Conservation (phyloP, 2,888 invertebrate species). For the Pteria penguin region DNA sequence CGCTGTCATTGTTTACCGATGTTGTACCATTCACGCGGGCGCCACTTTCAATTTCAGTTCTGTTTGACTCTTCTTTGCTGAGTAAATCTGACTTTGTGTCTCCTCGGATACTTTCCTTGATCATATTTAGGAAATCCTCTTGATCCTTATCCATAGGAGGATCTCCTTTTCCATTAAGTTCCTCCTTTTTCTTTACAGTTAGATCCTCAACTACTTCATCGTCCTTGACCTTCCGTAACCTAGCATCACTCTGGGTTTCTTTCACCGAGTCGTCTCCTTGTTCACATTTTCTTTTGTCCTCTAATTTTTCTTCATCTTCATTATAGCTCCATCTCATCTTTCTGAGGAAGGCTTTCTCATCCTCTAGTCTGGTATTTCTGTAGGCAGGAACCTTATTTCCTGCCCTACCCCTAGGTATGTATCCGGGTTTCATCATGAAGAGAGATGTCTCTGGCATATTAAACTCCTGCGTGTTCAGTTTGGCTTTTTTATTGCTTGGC, state of each 20-base stretch:
- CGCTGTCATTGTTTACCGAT: too few relatives aligned
- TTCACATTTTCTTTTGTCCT: not conserved
- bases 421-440: not conserved
- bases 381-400: not conserved
- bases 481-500: not conserved
- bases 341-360: not conserved
- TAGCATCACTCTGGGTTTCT: not conserved
- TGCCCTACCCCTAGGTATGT: not conserved
- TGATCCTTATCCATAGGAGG: not conserved
- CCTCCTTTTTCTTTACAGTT: not conserved
- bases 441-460: not conserved
- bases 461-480: not conserved
- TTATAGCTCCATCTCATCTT: not conserved
- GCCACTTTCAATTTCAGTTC: too few relatives aligned
- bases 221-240: not conserved
- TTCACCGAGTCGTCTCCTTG: not conserved
- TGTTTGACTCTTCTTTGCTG: not conserved
- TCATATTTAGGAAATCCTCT: not conserved
- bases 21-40: too few relatives aligned
- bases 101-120: not conserved
- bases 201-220: not conserved
- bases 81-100: not conserved
- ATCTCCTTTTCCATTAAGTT: not conserved
- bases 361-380: not conserved
- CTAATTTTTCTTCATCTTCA: not conserved